A percentile compares a stretch with the other conserved stretches of the same genome.
phyloP scores from a whole-genome alignment of 2,113 vertebrate species.

The Onychorhynchus coronatus region DNA sequence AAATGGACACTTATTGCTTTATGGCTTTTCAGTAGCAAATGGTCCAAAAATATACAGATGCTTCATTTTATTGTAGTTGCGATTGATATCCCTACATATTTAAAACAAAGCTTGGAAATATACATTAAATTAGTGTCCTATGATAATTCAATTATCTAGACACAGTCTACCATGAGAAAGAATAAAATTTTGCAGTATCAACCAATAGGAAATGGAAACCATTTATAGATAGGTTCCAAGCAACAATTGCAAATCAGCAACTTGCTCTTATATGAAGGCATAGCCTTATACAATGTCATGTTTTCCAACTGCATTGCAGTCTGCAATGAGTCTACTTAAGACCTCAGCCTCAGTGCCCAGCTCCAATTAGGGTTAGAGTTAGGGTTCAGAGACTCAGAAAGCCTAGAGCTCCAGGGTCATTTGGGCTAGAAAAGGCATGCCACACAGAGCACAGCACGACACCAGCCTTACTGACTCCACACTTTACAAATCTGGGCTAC shows the following conservation, averaged over 20 bases:
- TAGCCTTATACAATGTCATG: background rate
- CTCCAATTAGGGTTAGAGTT: background rate
- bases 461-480: background rate
- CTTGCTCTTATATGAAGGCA: background rate
- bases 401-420: background rate
- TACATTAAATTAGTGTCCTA: background rate
- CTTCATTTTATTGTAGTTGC: background rate
- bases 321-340: background rate
- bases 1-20: background rate
- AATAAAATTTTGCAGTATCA: background rate
- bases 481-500: background rate
- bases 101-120: background rate
- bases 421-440: too few relatives aligned
- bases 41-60: background rate
- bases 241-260: background rate
- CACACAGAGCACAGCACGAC: too few relatives aligned
- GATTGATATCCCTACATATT: background rate
- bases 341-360: background rate
- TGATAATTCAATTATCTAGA: background rate
- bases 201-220: background rate
- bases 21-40: background rate
- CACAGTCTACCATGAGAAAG: background rate
- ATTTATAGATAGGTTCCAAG: background rate
- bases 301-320: background rate
- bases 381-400: background rate